Evolutionary conservation across 2,888 invertebrate genomes (phyloP), one percentile per base, ranked within the genome.

Genomic region (Chromoteleia sp.): DNA sequence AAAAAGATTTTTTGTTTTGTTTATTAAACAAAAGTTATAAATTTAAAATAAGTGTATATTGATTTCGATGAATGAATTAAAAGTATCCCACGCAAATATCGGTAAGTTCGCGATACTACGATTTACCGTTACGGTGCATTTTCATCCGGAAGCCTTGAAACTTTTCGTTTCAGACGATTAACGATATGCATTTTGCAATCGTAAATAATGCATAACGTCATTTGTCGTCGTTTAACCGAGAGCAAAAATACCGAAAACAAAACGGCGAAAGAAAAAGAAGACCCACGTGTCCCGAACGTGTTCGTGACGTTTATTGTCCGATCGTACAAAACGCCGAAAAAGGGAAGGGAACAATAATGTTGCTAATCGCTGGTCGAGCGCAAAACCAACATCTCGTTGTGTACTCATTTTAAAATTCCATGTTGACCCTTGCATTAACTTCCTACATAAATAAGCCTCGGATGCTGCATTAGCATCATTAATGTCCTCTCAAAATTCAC

Each of bases 161-260:
- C 25, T 59, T 59, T 14, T 41, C 15, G 39, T 14, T 39, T 39
- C 14, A 41, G 41, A 29, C 41, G 41, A 30, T 59, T 59, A 59
- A 61, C 45, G 30, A 61, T 12, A 30, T 36, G 17, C 30, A 39
- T 19, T 29, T 61, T 39, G 58, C 2, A 14, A 25, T 59, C 58
- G 41, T 59, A 59, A 15, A 59, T 59, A 59, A 59, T 59, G 21
- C 41, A 59, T 59, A 41, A 14, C 41, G 25, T 15, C 29, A 41
- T 36, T 59, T 41, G 41, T 30, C 45, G 12, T 61, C 45, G 36
- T 12, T 50, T 25, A 50, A 50, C 25, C 10, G 30, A 41, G 21
- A 59, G 25, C 58, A 59, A 61, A 45, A 45, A 14, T 30, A 36
- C 36, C 15, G 5, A 39, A 39, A 39, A n/a, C 6, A 39, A 39